phyloP scores from a whole-genome alignment of 2,888 invertebrate genomes.

The Diaprepes abbreviatus region DNA sequence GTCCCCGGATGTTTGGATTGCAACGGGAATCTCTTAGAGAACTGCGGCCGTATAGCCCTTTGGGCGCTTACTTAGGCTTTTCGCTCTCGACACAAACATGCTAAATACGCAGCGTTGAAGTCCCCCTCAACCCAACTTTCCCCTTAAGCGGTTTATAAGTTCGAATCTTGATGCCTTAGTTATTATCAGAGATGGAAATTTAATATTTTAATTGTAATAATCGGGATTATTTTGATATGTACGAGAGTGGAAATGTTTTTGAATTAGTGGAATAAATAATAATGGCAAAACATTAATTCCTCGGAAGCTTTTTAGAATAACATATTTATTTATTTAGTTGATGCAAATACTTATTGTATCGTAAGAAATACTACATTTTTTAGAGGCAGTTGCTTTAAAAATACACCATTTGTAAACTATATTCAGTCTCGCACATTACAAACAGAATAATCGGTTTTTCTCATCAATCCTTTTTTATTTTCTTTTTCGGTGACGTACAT shows the following conservation, averaged over 20 bases:
- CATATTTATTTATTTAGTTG: too few relatives aligned
- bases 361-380: too few relatives aligned
- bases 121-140: slow-evolving; percentile 36
- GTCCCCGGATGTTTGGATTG: slow-evolving; percentile 32
- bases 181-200: slow-evolving; percentile 49
- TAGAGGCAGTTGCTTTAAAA: too few relatives aligned
- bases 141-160: slow-evolving; percentile 51
- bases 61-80: slow-evolving; percentile 58
- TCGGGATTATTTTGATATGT: slow-evolving; percentile 40
- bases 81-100: slow-evolving; percentile 39
- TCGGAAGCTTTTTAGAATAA: too few relatives aligned
- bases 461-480: too few relatives aligned
- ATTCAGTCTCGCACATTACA: too few relatives aligned
- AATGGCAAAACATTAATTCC: too few relatives aligned
- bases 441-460: too few relatives aligned
- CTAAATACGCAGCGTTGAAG: slow-evolving; percentile 35
- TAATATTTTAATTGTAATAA: slow-evolving; percentile 51
- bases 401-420: too few relatives aligned
- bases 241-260: slow-evolving; percentile 16
- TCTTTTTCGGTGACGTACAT: too few relatives aligned
- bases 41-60: slow-evolving; percentile 29
- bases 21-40: slow-evolving; percentile 24
- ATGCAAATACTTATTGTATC: too few relatives aligned
- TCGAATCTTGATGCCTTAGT: slow-evolving; percentile 47
- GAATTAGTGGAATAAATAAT: too few relatives aligned